Conservation (phyloP, 2,888 invertebrate genomes). For the Bombylius major region DNA sequence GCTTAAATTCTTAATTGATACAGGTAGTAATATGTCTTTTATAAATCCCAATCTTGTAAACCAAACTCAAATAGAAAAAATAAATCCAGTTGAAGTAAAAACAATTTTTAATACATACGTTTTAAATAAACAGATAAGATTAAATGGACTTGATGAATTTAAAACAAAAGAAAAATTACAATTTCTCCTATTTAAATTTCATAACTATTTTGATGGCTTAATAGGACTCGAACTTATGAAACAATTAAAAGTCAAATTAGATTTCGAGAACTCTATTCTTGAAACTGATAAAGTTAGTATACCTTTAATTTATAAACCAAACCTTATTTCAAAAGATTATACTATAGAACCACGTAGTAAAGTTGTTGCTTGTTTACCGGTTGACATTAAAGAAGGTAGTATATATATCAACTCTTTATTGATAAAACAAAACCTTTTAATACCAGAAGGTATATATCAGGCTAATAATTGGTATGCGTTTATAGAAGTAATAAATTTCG, state of each 20-base stretch:
- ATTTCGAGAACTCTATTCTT: slow-evolving; percentile 8
- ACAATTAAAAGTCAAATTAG: slow-evolving; percentile 8
- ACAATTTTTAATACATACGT: slow-evolving; percentile 5
- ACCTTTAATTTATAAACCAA: slow-evolving; percentile 7
- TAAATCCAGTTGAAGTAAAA: slow-evolving; percentile 9
- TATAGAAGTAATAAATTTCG: slow-evolving; percentile 9
- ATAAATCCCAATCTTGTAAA: slow-evolving; percentile 10
- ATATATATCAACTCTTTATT: slow-evolving; percentile 4
- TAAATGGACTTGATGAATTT: slow-evolving; percentile 9
- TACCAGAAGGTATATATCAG: slow-evolving; percentile 9
- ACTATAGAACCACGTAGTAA: slow-evolving; percentile 6
- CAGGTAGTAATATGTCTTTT: slow-evolving; percentile 8
- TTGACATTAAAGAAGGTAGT: slow-evolving; percentile 9
- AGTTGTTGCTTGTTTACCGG: slow-evolving; percentile 7
- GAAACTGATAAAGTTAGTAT: slow-evolving; percentile 3
- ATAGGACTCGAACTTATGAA: slow-evolving; percentile 14
- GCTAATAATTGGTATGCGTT: slow-evolving; percentile 5
- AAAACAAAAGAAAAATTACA: slow-evolving; percentile 3
- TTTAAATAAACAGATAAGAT: slow-evolving; percentile 6
- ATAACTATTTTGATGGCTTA: slow-evolving; percentile 15
- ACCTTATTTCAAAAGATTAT: slow-evolving; percentile 9
- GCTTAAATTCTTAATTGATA: slow-evolving; percentile 4
- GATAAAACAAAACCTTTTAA: slow-evolving; percentile 3
- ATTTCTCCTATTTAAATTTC: slow-evolving; percentile 14
- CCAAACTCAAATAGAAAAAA: slow-evolving; percentile 1